phyloP scores from a whole-genome alignment of 2,797 vertebrate species.

The Enteromius trimaculatus region DNA sequence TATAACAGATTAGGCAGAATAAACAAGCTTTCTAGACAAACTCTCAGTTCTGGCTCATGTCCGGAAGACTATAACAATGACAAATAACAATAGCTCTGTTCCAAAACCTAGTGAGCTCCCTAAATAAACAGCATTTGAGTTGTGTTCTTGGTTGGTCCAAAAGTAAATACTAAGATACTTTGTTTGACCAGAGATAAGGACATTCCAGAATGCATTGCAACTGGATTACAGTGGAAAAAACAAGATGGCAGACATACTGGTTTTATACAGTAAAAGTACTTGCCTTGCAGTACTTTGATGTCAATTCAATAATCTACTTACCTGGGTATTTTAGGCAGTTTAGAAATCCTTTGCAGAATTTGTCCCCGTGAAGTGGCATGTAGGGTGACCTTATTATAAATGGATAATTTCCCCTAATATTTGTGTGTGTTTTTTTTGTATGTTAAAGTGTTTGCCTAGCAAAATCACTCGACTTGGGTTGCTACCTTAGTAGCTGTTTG shows the following conservation, averaged over 20 bases:
- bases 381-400: background rate
- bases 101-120: background rate
- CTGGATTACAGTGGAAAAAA: background rate
- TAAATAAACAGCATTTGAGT: background rate
- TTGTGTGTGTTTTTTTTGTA: background rate
- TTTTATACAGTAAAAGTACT: background rate
- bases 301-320: too few relatives aligned
- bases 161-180: background rate
- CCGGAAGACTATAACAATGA: conserved; percentile 13
- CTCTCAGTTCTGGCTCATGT: background rate
- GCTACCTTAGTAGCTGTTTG: background rate
- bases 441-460: background rate
- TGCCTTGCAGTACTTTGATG: too few relatives aligned
- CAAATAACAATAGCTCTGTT: conserved; percentile 5
- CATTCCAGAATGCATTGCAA: background rate
- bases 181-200: background rate
- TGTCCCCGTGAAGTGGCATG: background rate
- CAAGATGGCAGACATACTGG: background rate
- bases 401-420: background rate
- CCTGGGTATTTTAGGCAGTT: too few relatives aligned
- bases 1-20: conserved; percentile 1
- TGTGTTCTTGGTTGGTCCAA: background rate
- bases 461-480: background rate
- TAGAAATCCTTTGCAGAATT: background rate
- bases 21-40: conserved; percentile 9